A percentile compares a stretch with the other conserved stretches of the same genome.
Evolutionary conservation across 2,888 invertebrate species (phyloP).

Genomic region (Athetis lepigone): DNA sequence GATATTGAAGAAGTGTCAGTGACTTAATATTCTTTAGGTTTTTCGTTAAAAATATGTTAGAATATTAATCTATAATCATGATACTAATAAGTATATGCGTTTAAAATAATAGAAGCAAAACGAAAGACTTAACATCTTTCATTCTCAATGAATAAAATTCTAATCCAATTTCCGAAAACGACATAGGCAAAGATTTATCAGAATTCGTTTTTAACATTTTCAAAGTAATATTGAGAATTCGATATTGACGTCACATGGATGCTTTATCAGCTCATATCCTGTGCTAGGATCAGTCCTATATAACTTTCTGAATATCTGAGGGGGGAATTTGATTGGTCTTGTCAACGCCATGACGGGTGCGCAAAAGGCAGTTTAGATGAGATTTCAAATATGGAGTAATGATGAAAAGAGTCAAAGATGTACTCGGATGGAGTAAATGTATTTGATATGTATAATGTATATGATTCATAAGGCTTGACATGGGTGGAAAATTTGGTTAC

Average conservation of each 20-base stretch:
- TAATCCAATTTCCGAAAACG: constrained; percentile 56
- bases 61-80: too few relatives aligned
- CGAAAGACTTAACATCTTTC: constrained; percentile 19
- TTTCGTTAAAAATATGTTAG: too few relatives aligned
- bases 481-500: too few relatives aligned
- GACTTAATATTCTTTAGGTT: too few relatives aligned
- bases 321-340: constrained; percentile 35
- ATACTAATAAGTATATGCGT: background rate
- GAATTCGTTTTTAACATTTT: constrained; percentile 47
- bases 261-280: constrained; percentile 54
- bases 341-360: constrained; percentile 5
- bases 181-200: constrained; percentile 51
- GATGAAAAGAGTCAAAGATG: background rate
- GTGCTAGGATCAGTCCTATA: constrained; percentile 33
- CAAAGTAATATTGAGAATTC: constrained; percentile 55
- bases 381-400: constrained; percentile 7
- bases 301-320: constrained; percentile 31
- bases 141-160: constrained; percentile 40
- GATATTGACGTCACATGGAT: constrained; percentile 48
- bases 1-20: too few relatives aligned
- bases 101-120: constrained; percentile 17
- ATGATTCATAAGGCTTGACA: too few relatives aligned
- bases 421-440: too few relatives aligned
- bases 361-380: constrained; percentile 3
- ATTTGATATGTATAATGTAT: too few relatives aligned